phyloP scores from a whole-genome alignment of 2,888 invertebrate species.

The Petrolisthes cinctipes region DNA sequence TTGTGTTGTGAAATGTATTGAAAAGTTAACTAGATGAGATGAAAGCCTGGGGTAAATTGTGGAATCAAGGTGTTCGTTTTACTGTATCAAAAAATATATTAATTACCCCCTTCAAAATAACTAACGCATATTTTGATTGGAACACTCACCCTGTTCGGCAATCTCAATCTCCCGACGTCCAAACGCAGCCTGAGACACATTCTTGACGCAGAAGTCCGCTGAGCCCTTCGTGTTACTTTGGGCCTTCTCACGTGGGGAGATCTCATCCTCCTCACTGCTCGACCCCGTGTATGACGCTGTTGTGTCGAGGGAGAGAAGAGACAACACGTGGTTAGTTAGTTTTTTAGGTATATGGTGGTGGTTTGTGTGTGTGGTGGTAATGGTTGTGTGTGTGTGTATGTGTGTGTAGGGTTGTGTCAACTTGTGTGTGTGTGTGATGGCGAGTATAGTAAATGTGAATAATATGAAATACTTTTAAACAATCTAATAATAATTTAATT shows the following conservation, averaged over 20 bases:
- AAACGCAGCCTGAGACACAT: conserved; percentile 92
- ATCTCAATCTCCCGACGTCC: conserved; percentile 97
- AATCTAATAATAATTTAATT: background rate
- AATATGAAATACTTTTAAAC: background rate
- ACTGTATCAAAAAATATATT: too few species aligned
- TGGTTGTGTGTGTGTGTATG: background rate
- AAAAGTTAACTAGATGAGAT: too few species aligned
- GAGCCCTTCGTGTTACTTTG: conserved; percentile 88
- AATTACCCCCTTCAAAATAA: too few species aligned
- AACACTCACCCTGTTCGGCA: conserved; percentile 84
- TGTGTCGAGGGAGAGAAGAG: background rate
- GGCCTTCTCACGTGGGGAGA: conserved; percentile 89
- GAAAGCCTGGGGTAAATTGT: too few species aligned
- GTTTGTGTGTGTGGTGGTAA: background rate
- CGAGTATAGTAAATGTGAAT: background rate
- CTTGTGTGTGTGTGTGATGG: background rate
- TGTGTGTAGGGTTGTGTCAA: background rate
- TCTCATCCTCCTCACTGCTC: conserved; percentile 92
- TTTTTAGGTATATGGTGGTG: too few species aligned
- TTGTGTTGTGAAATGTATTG: too few species aligned
- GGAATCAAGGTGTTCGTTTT: too few species aligned
- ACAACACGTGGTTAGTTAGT: too few species aligned
- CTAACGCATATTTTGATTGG: too few species aligned
- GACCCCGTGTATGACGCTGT: conserved; percentile 78
- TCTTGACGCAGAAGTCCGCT: conserved; percentile 93